phyloP scores from a whole-genome alignment of 2,888 invertebrate genomes.

The Polymixis flavicincta region DNA sequence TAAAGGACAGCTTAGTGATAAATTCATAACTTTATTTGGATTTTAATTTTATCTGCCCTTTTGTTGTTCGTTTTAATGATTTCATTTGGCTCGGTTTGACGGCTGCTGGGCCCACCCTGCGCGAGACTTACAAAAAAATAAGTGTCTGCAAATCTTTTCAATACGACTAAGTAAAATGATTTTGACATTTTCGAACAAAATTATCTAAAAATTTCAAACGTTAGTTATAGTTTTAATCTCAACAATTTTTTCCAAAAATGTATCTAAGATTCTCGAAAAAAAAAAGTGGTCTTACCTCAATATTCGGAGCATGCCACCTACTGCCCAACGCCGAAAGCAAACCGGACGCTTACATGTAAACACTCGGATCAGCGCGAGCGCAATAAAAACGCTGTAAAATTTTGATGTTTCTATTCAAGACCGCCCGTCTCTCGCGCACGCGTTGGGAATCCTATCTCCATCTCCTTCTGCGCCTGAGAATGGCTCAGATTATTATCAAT shows the following conservation, averaged over 20 bases:
- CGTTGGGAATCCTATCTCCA: conserved; percentile 46
- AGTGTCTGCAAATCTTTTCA: conserved; percentile 7
- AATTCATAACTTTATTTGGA: conserved; percentile 74
- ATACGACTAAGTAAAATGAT: background rate
- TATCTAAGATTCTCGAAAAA: conserved; percentile 63
- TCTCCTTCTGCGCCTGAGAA: conserved; percentile 81
- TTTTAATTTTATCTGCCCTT: conserved; percentile 66
- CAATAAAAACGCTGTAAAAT: conserved; percentile 90
- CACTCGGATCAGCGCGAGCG: conserved; percentile 83
- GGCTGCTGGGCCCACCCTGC: conserved; percentile 51
- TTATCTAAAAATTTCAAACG: conserved; percentile 52
- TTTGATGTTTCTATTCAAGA: conserved; percentile 90
- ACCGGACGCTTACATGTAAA: conserved; percentile 87
- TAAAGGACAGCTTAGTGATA: conserved; percentile 72
- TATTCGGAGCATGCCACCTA: conserved; percentile 73
- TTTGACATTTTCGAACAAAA: background rate
- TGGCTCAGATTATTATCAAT: conserved; percentile 89
- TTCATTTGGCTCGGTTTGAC: conserved; percentile 49
- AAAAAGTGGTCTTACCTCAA: conserved; percentile 71
- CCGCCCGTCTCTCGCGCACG: conserved; percentile 72
- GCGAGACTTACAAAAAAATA: conserved; percentile 8
- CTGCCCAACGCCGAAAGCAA: conserved; percentile 70
- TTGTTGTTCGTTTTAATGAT: conserved; percentile 63
- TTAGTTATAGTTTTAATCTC: conserved; percentile 60
- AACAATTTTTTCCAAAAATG: conserved; percentile 61